Conservation (phyloP, 1,140 invertebrate species). For the Drosophila persimilis region DNA sequence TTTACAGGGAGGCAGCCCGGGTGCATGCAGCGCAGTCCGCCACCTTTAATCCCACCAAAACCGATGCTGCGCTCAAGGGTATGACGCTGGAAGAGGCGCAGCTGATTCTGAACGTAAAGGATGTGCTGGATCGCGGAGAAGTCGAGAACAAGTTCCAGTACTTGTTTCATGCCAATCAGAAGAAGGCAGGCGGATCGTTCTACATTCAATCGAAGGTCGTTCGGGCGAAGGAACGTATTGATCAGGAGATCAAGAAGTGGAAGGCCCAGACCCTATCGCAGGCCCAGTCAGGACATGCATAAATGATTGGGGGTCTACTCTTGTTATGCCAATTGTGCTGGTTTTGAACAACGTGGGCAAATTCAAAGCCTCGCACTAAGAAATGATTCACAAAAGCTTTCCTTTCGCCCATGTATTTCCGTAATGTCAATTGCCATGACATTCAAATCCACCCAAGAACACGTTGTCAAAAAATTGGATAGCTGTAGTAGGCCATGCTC, state of each 20-base stretch:
- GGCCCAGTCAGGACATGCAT: too few relatives aligned
- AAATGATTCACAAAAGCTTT: too few relatives aligned
- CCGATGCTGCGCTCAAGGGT: slow-evolving; percentile 33
- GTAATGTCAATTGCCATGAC: too few relatives aligned
- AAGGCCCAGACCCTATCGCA: slow-evolving; percentile 79
- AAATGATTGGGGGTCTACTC: too few relatives aligned
- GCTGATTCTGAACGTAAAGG: slow-evolving; percentile 49
- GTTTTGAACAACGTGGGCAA: too few relatives aligned
- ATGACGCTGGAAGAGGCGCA: slow-evolving; percentile 59
- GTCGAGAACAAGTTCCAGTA: slow-evolving; percentile 85
- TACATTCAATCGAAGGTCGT: slow-evolving; percentile 98
- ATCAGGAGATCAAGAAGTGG: slow-evolving; percentile 85
- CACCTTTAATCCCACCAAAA: background rate
- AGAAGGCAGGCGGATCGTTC: slow-evolving; percentile 95
- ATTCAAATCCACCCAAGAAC: too few relatives aligned
- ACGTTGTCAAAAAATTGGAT: too few relatives aligned
- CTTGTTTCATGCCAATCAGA: slow-evolving; percentile 95
- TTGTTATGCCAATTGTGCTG: too few relatives aligned
- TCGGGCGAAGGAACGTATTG: slow-evolving; percentile 95
- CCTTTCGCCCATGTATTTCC: too few relatives aligned
- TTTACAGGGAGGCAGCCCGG: slow-evolving; percentile 42
- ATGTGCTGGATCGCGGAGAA: slow-evolving; percentile 29
- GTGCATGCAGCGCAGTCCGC: slow-evolving; percentile 67
- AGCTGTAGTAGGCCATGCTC: too few relatives aligned
- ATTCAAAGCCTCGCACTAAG: too few relatives aligned